Evolutionary conservation across 2,113 vertebrate species (phyloP).

Genomic region (Myrmophylax atrothorax): DNA sequence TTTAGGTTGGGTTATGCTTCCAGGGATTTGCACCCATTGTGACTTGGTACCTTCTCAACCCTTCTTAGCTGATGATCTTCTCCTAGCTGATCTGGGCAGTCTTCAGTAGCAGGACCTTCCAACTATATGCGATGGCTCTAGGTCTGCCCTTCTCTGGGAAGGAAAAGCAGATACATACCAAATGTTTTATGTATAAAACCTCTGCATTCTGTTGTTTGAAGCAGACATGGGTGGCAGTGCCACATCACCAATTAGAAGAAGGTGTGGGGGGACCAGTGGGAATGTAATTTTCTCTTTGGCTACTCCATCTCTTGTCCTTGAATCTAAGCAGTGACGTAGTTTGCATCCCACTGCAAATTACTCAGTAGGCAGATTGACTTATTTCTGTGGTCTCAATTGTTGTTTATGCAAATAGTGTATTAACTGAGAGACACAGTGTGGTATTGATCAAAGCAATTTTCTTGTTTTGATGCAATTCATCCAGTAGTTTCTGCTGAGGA

Average conservation of each 20-base stretch:
- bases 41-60: background rate
- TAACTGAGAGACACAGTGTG: constrained; percentile 2
- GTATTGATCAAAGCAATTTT: constrained; percentile 51
- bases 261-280: background rate
- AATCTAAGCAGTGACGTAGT: background rate
- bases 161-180: background rate
- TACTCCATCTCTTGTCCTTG: background rate
- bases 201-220: background rate
- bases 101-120: background rate
- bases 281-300: background rate
- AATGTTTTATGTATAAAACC: background rate
- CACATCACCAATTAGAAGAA: accelerated
- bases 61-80: background rate
- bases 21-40: background rate
- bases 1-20: background rate
- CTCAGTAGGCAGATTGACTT: background rate
- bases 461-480: constrained; percentile 41
- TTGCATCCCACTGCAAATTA: background rate
- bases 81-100: background rate
- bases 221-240: accelerated
- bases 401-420: constrained; percentile 57
- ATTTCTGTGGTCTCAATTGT: background rate
- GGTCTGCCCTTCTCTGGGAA: background rate
- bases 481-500: background rate
- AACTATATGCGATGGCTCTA: background rate